These are phyloP conservation scores for Cephonodes hylas DNA, from an alignment of 2,888 invertebrate genomes.

Conservation along the genomic window DNA sequence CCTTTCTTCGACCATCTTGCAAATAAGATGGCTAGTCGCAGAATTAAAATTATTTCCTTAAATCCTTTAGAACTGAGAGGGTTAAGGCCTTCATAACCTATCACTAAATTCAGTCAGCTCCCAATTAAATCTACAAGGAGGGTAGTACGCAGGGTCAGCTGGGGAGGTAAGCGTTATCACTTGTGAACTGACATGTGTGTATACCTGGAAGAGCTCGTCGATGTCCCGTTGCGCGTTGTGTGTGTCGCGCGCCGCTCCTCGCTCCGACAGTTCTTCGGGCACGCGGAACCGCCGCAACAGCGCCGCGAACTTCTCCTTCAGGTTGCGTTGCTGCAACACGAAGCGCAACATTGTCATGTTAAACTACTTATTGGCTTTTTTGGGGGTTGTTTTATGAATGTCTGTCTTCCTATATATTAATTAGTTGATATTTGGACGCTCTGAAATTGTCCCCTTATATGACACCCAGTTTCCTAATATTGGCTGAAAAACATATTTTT, in stretches of 20 bases:
- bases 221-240: slow-evolving; percentile 93
- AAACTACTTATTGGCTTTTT: neutral
- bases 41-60: too few relatives aligned
- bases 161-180: neutral
- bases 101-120: neutral
- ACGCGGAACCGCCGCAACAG: slow-evolving; percentile 95
- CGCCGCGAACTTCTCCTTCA: slow-evolving; percentile 98
- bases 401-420: too few relatives aligned
- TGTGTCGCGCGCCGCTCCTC: slow-evolving; percentile 82
- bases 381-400: neutral
- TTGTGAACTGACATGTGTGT: neutral
- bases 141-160: neutral
- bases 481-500: too few relatives aligned
- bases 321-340: slow-evolving; percentile 90
- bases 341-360: neutral
- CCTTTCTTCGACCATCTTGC: too few relatives aligned
- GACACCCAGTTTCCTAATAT: too few relatives aligned
- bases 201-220: slow-evolving; percentile 90
- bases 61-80: too few relatives aligned
- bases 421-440: too few relatives aligned
- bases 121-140: neutral
- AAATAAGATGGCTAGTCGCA: too few relatives aligned
- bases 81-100: too few relatives aligned
- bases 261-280: slow-evolving; percentile 91
- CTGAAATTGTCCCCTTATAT: too few relatives aligned